Conservation (phyloP, 2,797 vertebrate genomes). For the Protosalanx chinensis region DNA sequence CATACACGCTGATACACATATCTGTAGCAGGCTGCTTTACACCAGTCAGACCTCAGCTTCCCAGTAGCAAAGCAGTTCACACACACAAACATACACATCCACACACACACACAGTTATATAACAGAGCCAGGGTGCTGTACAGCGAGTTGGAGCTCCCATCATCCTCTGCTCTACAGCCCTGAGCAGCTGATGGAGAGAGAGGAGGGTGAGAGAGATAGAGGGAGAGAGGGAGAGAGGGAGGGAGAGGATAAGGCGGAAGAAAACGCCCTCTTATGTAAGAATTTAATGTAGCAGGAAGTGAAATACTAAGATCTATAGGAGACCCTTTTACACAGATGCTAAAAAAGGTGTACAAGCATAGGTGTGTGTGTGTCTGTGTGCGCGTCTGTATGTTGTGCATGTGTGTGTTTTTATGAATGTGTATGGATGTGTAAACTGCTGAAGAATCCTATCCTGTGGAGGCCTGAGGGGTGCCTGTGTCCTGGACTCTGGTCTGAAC, state of each 20-base stretch:
- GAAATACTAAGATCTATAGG: not conserved
- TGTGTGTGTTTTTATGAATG: constrained; percentile 4
- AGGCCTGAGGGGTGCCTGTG: constrained; percentile 45
- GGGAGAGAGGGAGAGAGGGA: constrained; percentile 4
- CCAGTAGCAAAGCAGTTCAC: constrained; percentile 59
- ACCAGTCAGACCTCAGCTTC: constrained; percentile 50
- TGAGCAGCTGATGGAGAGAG: constrained; percentile 49
- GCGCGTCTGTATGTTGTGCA: not conserved
- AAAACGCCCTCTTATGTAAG: not conserved
- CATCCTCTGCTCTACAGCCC: constrained; percentile 64
- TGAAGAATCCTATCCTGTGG: constrained; percentile 31
- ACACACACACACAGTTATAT: constrained; percentile 63
- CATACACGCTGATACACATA: constrained; percentile 30
- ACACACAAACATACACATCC: constrained; percentile 30
- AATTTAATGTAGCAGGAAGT: not conserved
- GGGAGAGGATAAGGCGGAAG: not conserved
- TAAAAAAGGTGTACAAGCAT: not conserved
- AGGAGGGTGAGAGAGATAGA: constrained; percentile 29
- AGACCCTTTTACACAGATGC: not conserved
- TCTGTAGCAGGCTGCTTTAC: constrained; percentile 31
- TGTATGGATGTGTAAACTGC: not conserved
- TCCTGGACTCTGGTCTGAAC: constrained; percentile 61
- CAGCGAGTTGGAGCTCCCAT: constrained; percentile 71
- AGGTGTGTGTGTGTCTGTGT: not conserved
- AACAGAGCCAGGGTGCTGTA: constrained; percentile 70